A percentile compares a stretch with the other conserved stretches of the same genome.
phyloP scores from a whole-genome alignment of 2,113 vertebrate genomes.

The Tricholaema leucomelas region DNA sequence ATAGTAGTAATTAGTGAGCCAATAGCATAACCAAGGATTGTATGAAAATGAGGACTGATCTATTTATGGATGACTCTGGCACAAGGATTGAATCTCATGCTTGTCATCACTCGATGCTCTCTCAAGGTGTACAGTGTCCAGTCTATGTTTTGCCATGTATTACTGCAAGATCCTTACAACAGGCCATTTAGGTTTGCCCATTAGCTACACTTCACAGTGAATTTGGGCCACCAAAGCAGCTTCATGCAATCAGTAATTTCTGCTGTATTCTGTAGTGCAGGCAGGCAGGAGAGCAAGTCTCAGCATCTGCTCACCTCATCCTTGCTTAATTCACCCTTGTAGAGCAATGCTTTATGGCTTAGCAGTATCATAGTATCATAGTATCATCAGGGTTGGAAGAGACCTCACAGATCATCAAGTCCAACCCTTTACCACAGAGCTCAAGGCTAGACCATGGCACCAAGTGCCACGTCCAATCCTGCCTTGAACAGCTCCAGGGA shows the following conservation, averaged over 20 bases:
- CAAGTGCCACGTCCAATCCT: too few relatives aligned
- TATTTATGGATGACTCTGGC: neutral
- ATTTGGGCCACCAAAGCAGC: neutral
- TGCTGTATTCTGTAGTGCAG: neutral
- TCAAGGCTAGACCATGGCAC: too few relatives aligned
- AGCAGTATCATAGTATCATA: too few relatives aligned
- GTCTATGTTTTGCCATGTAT: neutral
- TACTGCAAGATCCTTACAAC: neutral
- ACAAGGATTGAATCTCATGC: neutral
- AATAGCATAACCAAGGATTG: neutral
- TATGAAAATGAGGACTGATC: neutral
- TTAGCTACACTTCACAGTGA: neutral
- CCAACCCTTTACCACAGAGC: too few relatives aligned
- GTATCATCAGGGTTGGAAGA: too few relatives aligned
- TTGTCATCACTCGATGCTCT: neutral
- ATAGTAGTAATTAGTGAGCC: neutral
- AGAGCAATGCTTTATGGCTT: neutral
- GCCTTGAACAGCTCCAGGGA: too few relatives aligned
- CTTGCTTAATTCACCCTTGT: neutral
- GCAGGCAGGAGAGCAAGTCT: neutral
- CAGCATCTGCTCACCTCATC: neutral
- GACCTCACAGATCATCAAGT: too few relatives aligned
- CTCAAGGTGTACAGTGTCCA: neutral
- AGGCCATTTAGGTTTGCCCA: neutral
- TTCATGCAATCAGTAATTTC: neutral